Evolutionary conservation across 2,113 vertebrate species (phyloP).

Genomic region (Passer montanus): DNA sequence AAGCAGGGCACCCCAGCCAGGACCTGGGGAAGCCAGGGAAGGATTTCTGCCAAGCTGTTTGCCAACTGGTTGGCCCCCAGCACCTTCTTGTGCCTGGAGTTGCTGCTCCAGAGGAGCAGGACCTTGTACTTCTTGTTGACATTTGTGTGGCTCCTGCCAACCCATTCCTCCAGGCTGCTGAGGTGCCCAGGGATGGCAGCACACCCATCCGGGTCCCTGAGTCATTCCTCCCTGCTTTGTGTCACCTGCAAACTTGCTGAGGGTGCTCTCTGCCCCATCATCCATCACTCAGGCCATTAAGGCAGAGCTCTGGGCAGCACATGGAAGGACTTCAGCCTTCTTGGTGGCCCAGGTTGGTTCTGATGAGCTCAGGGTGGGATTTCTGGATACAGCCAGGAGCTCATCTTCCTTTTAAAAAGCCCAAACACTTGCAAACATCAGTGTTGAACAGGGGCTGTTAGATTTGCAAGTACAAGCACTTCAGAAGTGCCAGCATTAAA

Average conservation of each 20-base stretch:
- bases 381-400: neutral
- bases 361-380: neutral
- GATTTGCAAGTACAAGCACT: neutral
- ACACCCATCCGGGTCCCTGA: accelerated
- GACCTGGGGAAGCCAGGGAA: neutral
- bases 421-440: neutral
- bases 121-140: neutral
- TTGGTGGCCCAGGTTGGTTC: neutral
- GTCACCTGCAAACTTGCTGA: neutral
- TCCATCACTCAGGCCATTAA: neutral
- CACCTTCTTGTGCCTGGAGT: neutral
- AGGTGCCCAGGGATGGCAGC: neutral
- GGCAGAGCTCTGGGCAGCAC: neutral
- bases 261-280: neutral
- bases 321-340: neutral
- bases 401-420: neutral
- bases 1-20: accelerated
- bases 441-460: neutral
- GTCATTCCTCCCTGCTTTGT: neutral
- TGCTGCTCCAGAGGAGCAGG: neutral
- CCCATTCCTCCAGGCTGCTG: neutral
- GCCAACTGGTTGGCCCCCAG: neutral
- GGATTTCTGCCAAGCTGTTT: neutral
- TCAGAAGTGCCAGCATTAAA: neutral
- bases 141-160: neutral